Percentiles rank a stretch among this genome's conserved stretches.
phyloP scores from a whole-genome alignment of 2,113 vertebrate species.

The Protomyctophum bolini region DNA sequence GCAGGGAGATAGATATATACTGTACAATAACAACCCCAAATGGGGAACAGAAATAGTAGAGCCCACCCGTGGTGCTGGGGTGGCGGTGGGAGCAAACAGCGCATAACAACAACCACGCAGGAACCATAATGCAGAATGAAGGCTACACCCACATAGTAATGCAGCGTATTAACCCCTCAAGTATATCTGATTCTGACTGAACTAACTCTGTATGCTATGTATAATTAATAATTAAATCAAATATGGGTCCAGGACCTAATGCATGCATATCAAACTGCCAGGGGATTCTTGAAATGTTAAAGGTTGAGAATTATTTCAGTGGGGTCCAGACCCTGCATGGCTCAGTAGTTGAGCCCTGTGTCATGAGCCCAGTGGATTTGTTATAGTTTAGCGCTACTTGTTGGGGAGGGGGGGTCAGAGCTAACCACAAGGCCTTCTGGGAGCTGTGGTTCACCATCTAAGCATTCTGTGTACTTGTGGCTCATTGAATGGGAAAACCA shows the following conservation, averaged over 20 bases:
- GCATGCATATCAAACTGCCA: background rate
- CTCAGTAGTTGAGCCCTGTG: background rate
- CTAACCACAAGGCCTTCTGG: slow-evolving; percentile 53
- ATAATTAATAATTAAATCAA: no score
- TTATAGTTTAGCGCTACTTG: slow-evolving; percentile 39
- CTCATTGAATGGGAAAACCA: slow-evolving; percentile 52
- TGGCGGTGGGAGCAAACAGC: background rate
- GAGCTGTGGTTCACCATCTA: slow-evolving; percentile 48
- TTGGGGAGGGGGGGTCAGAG: slow-evolving; percentile 24
- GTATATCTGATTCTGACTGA: no score
- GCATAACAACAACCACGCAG: background rate
- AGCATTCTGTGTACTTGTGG: slow-evolving; percentile 42
- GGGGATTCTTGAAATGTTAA: no score
- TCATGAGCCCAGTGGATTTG: slow-evolving; percentile 45
- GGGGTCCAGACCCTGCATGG: slow-evolving; percentile 10
- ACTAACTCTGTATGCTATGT: no score
- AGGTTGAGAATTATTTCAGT: background rate
- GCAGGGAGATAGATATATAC: no score
- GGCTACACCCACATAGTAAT: slow-evolving; percentile 14
- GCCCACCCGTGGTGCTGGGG: no score
- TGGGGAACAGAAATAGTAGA: no score
- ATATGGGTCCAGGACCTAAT: background rate
- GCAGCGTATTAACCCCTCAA: background rate
- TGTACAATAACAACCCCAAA: no score
- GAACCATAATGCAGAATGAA: slow-evolving; percentile 13